These are phyloP conservation scores for Alauda arvensis DNA, from an alignment of 2,797 vertebrate genomes.

Conservation along the genomic window DNA sequence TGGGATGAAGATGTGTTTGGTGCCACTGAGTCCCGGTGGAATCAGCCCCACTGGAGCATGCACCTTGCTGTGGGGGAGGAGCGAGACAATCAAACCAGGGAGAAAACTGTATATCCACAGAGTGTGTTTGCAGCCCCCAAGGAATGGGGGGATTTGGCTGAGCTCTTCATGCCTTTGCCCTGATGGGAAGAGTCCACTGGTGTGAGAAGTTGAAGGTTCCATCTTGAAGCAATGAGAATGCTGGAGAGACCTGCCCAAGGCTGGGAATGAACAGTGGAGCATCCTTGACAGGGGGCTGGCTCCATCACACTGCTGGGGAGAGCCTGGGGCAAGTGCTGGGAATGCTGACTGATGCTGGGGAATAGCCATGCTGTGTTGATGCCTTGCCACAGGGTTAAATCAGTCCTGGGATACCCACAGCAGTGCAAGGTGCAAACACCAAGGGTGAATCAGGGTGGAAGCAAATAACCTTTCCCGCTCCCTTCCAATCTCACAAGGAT, in stretches of 20 bases:
- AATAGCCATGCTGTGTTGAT: neutral
- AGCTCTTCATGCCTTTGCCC: neutral
- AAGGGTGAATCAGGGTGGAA: neutral
- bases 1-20: neutral
- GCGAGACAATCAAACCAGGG: neutral
- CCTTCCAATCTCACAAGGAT: neutral
- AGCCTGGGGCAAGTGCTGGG: neutral
- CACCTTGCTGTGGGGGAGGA: neutral
- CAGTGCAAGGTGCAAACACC: accelerated
- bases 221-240: neutral
- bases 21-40: neutral
- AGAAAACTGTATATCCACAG: accelerated
- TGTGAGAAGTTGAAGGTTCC: neutral
- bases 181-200: neutral
- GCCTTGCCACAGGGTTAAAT: neutral
- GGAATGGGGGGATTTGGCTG: accelerated
- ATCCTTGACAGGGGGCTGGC: neutral
- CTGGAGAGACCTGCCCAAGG: neutral
- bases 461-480: neutral
- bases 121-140: neutral
- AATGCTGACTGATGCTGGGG: neutral
- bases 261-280: neutral
- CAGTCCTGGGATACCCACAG: neutral
- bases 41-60: neutral
- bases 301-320: accelerated